Evolutionary conservation across 2,113 vertebrate species (phyloP).

Genomic region (Bombycilla garrulus): DNA sequence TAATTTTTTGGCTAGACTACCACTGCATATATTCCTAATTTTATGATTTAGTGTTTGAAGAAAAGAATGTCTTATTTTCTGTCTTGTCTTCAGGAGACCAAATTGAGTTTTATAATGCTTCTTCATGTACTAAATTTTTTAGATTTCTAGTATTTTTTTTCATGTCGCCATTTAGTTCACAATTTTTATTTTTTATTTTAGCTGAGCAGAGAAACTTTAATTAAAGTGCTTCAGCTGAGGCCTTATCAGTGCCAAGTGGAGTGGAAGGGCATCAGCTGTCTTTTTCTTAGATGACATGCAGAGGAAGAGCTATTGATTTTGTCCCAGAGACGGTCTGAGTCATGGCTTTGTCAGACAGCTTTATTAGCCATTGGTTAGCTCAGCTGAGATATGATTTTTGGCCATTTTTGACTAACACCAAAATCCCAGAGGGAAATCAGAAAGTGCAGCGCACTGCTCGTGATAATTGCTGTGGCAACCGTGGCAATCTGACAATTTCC

Average conservation of each 20-base stretch:
- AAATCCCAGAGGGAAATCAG: neutral
- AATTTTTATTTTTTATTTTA: neutral
- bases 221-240: neutral
- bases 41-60: neutral
- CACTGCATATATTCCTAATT: neutral
- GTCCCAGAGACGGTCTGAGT: neutral
- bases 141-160: neutral
- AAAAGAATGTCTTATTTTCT: neutral
- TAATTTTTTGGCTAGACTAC: neutral
- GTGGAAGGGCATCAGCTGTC: neutral
- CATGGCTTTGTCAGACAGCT: neutral
- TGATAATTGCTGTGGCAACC: neutral
- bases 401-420: neutral
- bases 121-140: neutral
- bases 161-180: neutral
- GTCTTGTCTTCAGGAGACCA: neutral
- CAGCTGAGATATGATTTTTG: neutral
- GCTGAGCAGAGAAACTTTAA: neutral
- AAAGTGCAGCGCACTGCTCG: neutral
- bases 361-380: constrained; percentile 4
- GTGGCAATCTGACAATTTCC: neutral
- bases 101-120: neutral
- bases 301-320: constrained; percentile 12
- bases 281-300: neutral
- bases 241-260: neutral